Base-by-base conservation (phyloP, 2,113 vertebrate genomes). In the Chroicocephalus ridibundus region DNA sequence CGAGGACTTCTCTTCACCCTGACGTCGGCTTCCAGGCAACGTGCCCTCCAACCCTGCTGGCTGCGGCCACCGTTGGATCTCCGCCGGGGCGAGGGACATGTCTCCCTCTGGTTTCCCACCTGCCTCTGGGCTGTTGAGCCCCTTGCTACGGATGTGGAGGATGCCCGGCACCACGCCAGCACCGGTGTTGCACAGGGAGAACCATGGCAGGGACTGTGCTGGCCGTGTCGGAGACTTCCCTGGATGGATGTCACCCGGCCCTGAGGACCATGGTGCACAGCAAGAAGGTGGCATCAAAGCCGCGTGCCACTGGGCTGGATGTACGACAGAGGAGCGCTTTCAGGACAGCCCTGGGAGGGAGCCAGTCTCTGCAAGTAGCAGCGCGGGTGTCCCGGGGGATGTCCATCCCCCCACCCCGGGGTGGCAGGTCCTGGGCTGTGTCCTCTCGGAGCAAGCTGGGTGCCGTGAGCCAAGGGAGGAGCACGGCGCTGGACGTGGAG, bases 351-450 rank as follows among this genome's bases (percentile, higher is more conserved):
- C 18, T 40, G 38, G 42, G 77, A 94, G 24, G 46, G 34, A 89
- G 12, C 32, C 15, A 9, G 6, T 62, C 38, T 42, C 81, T 87
- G 55, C 55, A 25, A 78, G 87, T 18, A 38, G 69, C 46, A 62
- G 27, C 9, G 2, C 3, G 7, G 54, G 20, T 8, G 9, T 74
- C n/a, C 32, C 1, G 2, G 44, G 11, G 9, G 6, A 18, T 65
- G 46, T 71, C 69, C 1, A 0, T 82, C 15, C 42, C 13, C 27
- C 54, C 1, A 1, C 0, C 0, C 44, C 10, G 13, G 65, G 20
- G 27, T 75, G 31, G 21, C 61, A 20, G 27, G 25, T 90, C 81
- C 49, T 15, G 3, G 46, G 7, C 46, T 42, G n/a, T n/a, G 68
- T 70, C 81, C 55, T 82, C 44, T 80, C 1, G 3, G 46, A 89